Percentiles rank a stretch among this genome's conserved stretches.
Conservation (phyloP, 2,113 vertebrate genomes). For the Menidia beryllina region DNA sequence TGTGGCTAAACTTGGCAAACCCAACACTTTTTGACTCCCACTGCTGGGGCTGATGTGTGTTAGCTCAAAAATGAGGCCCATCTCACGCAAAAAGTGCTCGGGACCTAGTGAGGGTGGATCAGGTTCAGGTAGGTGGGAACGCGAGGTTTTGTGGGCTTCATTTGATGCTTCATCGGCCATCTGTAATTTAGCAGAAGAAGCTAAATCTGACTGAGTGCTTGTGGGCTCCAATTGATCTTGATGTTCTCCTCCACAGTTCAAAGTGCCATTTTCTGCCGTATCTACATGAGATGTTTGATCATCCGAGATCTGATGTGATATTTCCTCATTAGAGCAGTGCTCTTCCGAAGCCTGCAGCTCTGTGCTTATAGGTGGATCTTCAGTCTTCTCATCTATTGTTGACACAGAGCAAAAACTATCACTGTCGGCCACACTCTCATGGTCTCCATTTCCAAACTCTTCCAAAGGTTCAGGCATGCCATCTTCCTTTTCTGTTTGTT, state of each 20-base stretch:
- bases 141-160: not conserved
- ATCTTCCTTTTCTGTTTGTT: conserved; percentile 15
- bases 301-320: not conserved
- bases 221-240: not conserved
- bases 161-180: conserved; percentile 6
- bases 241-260: not conserved
- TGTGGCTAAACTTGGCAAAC: conserved; percentile 69
- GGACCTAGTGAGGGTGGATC: conserved; percentile 58
- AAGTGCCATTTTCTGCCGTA: conserved; percentile 11
- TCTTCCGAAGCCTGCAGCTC: conserved; percentile 13
- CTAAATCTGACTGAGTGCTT: not conserved
- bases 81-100: conserved; percentile 82
- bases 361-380: not conserved
- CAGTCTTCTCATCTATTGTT: conserved; percentile 29
- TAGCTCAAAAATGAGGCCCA: conserved; percentile 80
- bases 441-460: conserved; percentile 14
- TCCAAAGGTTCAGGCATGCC: conserved; percentile 16
- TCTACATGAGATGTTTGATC: conserved; percentile 11
- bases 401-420: conserved; percentile 60
- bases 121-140: conserved; percentile 20
- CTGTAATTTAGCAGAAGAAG: conserved; percentile 5
- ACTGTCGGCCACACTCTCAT: not conserved
- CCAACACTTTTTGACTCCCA: conserved; percentile 62
- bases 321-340: not conserved
- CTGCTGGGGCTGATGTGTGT: conserved; percentile 49